Evolutionary conservation across 2,888 invertebrate species (phyloP), one percentile per base, ranked within the genome.

Genomic region (Argynnis bischoffii): DNA sequence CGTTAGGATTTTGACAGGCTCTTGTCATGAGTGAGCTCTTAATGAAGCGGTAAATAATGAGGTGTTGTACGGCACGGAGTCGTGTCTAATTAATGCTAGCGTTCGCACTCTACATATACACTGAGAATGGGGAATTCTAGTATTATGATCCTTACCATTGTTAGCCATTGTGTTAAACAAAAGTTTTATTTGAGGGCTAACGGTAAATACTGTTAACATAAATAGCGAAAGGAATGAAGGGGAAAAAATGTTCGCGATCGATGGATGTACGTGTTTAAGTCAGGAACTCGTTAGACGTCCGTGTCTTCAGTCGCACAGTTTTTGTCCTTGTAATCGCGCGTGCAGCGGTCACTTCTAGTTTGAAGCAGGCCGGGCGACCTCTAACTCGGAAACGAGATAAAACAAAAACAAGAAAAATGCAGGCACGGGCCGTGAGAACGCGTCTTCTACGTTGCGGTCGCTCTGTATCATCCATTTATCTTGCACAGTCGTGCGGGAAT

Each of bases 21-120:
- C 81, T 84, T 84, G 86, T 87, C 87, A 86, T 83, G 85, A 88
- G 86, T 83, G 86, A 89, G 89, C 87, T 90, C 89, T 88, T 92
- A 91, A 92, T 92, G 92, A 92, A 90, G 89, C 90, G 85, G 90
- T 91, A 89, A 91, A 91, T 92, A 92, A 92, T 90, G 92, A 90
- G 87, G 89, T 91, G 90, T 89, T 88, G 87, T 79, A 81, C 81
- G 78, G 84, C 78, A 81, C 81, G 81, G 85, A 83, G 77, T 87
- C 85, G 85, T 86, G 86, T 86, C 89, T 90, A 90, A 91, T 92
- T 91, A 91, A 87, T 86, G 82, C 81, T 77, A 83, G 81, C 80
- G 75, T 78, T 81, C 78, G 82, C 81, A 82, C 82, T 84, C 81
- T 81, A 83, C 81, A 82, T 77, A 79, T 76, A 78, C 75, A 74